Base-by-base conservation (phyloP, 2,888 invertebrate genomes). In the Corythucha ciliata region DNA sequence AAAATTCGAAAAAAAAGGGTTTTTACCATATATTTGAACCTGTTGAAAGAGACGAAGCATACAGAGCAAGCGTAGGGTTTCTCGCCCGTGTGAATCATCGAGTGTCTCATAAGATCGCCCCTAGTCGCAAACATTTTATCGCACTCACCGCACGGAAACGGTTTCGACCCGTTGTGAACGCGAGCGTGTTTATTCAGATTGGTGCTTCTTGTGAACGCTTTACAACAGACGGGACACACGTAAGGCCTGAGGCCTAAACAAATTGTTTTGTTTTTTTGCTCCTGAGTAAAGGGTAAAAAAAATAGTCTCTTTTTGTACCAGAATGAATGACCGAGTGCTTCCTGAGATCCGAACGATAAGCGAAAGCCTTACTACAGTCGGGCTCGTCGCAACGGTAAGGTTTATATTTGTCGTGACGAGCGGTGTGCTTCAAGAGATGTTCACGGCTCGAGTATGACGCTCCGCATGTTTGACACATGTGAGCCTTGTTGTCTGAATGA, bases 41-140 rank as follows among this genome's bases (percentile, higher is more conserved):
- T 79, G 45, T 79, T 78, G 69, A 83, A 83, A 2, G 62, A 59
- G 3, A 62, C 39, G 27, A 75, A 72, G 63, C 84, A 84, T 57
- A 81, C 77, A 18, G 75, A 74, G 64, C 84, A 84, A 22, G 80
- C 78, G 64, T 76, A 83, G 1, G 83, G 83, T 58, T 82, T 76
- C 22, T 61, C 59, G 5, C 83, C 83, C 3, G 83, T 83, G 60
- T 84, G 84, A 1, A 83, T 83, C 57, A 83, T 78, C 4, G 58
- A 74, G 69, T 83, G 83, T 1, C 79, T 69, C 53, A 77, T 73
- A 34, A 83, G 67, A 63, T 83, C 83, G 8, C 75, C 74, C 60
- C 79, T 77, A 1, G 79, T 79, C 39, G 79, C 78, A 68, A 83
- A 83, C 45, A 81, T 81, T 58, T 81, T 76, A 1, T 82, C 81